Evolutionary conservation across 53 echinoderm and acorn worm genomes (phyloP), one percentile per base, ranked within the genome.

Genomic region (Holothuria leucospilota): DNA sequence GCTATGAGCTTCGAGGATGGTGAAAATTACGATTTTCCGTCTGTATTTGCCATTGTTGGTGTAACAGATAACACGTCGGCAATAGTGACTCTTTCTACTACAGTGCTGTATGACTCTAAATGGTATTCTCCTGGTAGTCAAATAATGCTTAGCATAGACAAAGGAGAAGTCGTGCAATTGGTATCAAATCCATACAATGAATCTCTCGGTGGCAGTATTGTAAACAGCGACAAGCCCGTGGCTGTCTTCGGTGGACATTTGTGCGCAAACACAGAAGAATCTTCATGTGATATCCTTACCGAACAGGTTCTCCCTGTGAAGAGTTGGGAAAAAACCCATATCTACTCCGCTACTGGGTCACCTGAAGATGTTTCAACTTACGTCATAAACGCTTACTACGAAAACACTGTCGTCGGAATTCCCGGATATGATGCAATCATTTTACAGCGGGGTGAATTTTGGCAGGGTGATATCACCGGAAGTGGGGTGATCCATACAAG

Each of bases 271-370:
- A 90, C 86, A 16, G 80, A 74, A 13, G 68, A 72, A 2, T 89
- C 92, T 16, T 9, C 39, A 25, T 92, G 92, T 81, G 89, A 92
- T 59, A 82, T 62, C 3, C 51, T 90, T 38, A 63, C 70, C 0
- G 92, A 90, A 56, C 92, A 92, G 41, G 51, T 82, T n/a, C 62
- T 92, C 20, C 92, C 92, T 13, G 90, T 92, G 0, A 72, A 90
- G 20, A 92, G 92, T 74, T 92, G 92, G 92, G 87, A 90, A 38
- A 63, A 73, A 52, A 81, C 26, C 49, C 84, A 92, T 38, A 86
- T 92, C 26, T 92, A 86, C 78, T 82, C 86, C 5, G 59, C 89
- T 66, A 86, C 75, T 28, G 81, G 61, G 26, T 52, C n/a, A 16
- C 39, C 20, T 6, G 23, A 27, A 13, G 92, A 92, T 59, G 12